Base-by-base conservation (phyloP, 2,888 invertebrate species). In the Macrosiphum euphorbiae region DNA sequence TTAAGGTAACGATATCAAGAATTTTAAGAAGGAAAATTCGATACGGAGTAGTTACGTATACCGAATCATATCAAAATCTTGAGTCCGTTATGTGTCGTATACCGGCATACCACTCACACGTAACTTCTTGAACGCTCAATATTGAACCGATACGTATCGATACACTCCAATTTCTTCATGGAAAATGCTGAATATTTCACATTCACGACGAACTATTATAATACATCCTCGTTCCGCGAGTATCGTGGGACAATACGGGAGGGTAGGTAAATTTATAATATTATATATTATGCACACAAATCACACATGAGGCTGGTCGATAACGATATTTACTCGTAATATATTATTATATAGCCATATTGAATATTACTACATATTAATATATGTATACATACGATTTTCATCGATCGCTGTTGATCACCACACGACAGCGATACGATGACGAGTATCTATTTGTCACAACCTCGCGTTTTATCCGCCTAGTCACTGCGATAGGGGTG, bases 191-290 rank as follows among this genome's bases (percentile, higher is more conserved):
- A 35, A 35, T 78, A 78, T 20, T 78, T 35, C 78, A 3, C 20
- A 78, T 78, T 35, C 35, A 7, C 20, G 20, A 35, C 35, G 20
- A 78, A 20, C 35, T 2, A 58, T 26, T 58, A 58, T 2, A 58
- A 78, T 78, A 90, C 90, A 90, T 90, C 90, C 86, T 94, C 86
- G 24, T 90, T 90, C 58, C 67, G 11, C 47, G 58, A 41, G 84
- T 67, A 92, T 41, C 5, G 55, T 35, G 55, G 24, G 41, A 26
- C 10, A 50, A 93, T 85, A 85, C 58, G 55, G 35, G 89, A 55
- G 24, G n/a, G 55, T 52, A 13, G 35, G 8, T 88, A 67, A 16
- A 58, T 8, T 24, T 24, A 52, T 78, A 78, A 78, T 78, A 41
- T 0, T 41, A 41, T 84, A 7, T 24, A 24, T 3, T 85, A 85